Base-by-base conservation (phyloP, 1,140 invertebrate species). In the Caenorhabditis tropicalis region DNA sequence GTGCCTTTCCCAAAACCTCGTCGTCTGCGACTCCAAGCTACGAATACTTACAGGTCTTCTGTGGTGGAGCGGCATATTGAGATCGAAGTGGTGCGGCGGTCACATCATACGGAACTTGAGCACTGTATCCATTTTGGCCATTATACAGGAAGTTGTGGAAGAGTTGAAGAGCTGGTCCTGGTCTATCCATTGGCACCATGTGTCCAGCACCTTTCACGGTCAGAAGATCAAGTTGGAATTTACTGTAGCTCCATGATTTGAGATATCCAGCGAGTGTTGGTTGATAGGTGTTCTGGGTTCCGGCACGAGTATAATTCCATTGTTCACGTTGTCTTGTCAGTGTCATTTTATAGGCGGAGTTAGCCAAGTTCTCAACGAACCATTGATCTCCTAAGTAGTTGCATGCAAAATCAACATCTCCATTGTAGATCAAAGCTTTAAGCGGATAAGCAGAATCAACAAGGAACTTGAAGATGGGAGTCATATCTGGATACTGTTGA, bases 401-500 rank as follows among this genome's bases (percentile, higher is more conserved):
- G 87, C 93, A 93, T 0, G 92, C 92, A 92, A 93, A 92, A 86
- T 93, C 93, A n/a, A 92, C 90, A 88, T 93, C 93, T 15, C 93
- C 93, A 88, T 93, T 93, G 88, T 93, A 93, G 21, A 93, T 90
- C 39, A 93, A 60, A 12, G 91, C 89, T 70, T 90, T 87, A 21
- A 92, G 87, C 87, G 91, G 87, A 21, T 90, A 89, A 19, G 46
- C 84, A 19, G 86, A 82, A 10, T 82, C 53, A 70, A 87, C 70
- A 49, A 87, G 85, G 33, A 24, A 60, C 21, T 86, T 21, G 81
- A 87, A 87, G 16, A 87, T 49, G 15, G 84, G 60, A 16, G 79
- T 79, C 6, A 49, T 86, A 53, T 87, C 83, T 29, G 88, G 80
- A 74, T 85, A 29, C 33, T 87, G 84, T 81, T 87, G 86, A 16